A percentile compares a stretch with the other conserved stretches of the same genome.
phyloP scores from a whole-genome alignment of 2,888 invertebrate genomes.

The Amiota minor region DNA sequence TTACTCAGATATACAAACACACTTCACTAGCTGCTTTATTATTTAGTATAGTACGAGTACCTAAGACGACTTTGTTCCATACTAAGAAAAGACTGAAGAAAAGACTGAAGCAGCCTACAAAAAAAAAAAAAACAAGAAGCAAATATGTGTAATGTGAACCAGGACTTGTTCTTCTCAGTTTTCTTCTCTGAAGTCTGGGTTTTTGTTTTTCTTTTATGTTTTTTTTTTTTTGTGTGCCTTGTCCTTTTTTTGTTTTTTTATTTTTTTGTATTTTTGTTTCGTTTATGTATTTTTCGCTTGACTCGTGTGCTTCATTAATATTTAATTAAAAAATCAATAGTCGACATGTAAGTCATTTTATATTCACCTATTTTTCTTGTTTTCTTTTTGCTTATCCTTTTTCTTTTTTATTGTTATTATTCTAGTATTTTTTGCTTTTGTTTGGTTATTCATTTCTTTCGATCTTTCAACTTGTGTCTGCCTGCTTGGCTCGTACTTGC shows the following conservation, averaged over 20 bases:
- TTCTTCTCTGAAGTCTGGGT: background rate
- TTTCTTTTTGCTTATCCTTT: conserved; percentile 33
- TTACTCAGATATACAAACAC: background rate
- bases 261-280: background rate
- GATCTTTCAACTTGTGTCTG: conserved; percentile 8
- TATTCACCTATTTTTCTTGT: conserved; percentile 44
- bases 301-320: conserved; percentile 65
- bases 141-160: too few relatives aligned
- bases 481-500: too few relatives aligned
- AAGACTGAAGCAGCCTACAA: too few relatives aligned
- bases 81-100: too few relatives aligned
- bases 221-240: background rate
- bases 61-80: background rate
- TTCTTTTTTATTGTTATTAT: conserved; percentile 18
- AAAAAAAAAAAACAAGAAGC: too few relatives aligned
- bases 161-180: too few relatives aligned
- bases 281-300: conserved; percentile 38
- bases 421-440: conserved; percentile 26
- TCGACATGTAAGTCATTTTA: conserved; percentile 61
- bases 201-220: conserved; percentile 9
- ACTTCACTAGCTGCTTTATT: conserved; percentile 4
- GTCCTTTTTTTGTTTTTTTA: background rate
- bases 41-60: background rate
- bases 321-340: conserved; percentile 70
- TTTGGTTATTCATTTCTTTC: conserved; percentile 20